Evolutionary conservation across 2,113 vertebrate species (phyloP).

Genomic region (Onychostruthus taczanowskii): DNA sequence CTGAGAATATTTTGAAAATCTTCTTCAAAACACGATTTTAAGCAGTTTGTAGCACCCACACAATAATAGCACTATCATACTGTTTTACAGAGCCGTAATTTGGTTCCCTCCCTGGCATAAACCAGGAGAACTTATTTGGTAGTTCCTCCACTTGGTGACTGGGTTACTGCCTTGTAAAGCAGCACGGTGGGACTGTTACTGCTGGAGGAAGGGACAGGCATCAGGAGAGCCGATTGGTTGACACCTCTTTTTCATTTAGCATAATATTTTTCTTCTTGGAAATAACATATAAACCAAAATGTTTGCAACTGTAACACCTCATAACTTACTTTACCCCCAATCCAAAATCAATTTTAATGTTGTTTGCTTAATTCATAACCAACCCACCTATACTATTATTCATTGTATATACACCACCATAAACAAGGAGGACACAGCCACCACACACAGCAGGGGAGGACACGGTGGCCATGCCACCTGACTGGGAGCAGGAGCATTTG

Average conservation of each 20-base stretch:
- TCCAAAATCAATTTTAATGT: conserved; percentile 12
- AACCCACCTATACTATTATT: background rate
- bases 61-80: background rate
- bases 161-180: conserved; percentile 60
- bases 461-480: accelerated
- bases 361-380: conserved; percentile 31
- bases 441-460: accelerated
- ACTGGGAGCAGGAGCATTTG: background rate
- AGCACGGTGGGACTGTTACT: conserved; percentile 32
- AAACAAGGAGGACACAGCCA: accelerated
- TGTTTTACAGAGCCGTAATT: conserved; percentile 49
- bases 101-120: background rate
- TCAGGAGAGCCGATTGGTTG: background rate
- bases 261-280: conserved; percentile 68
- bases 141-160: conserved; percentile 37
- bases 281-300: conserved; percentile 59
- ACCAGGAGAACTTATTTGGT: background rate
- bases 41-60: background rate
- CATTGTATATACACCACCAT: background rate
- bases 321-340: conserved; percentile 43
- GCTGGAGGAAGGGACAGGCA: conserved; percentile 19
- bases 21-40: background rate
- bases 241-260: conserved; percentile 31
- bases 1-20: background rate
- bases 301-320: conserved; percentile 63